Base-by-base conservation (phyloP, 2,888 invertebrate genomes). In the Drosophila meridiana region DNA sequence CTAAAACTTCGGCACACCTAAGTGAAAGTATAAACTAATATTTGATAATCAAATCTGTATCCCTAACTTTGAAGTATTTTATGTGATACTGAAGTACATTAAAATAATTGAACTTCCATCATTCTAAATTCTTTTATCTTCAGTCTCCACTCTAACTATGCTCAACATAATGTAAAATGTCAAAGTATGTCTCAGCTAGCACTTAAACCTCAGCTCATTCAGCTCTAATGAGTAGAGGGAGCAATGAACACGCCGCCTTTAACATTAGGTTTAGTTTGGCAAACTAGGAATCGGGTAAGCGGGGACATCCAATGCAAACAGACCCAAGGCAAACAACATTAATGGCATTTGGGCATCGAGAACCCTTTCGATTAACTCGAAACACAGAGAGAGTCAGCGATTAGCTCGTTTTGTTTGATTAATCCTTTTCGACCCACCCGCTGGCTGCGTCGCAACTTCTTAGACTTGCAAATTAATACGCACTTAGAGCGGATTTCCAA, bases 401-500 rank as follows among this genome's bases (percentile, higher is more conserved):
- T 84, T 84, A 84, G 89, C 82, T 84, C 76, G 64, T 73, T 73
- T 87, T 89, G 90, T 87, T 89, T 89, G 90, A 69, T 88, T 85
- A 85, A 89, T 84, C 83, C 89, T 63, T 81, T 73, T 58, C 55
- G 69, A 0, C 4, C 0, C 34, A 20, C 30, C 55, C 58, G 32
- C 32, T 20, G 38, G 43, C 26, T 65, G 42, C 3, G 8, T n/a
- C 42, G n/a, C 40, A 72, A 84, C 85, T 87, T 87, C 85, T 87
- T 87, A 79, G 85, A 85, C 90, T 85, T 85, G 88, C 90, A 85
- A 85, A 85, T 85, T 85, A 85, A 85, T 85, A 80, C 90, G 77
- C 90, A 90, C 90, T 89, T 88, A 79, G 73, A 69, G 75, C 66
- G 80, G 90, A 89, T 80, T 83, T 66, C 69, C 81, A 72, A 64